These are phyloP conservation scores for Nematolebias whitei DNA, from an alignment of 2,113 vertebrate genomes.

Conservation along the genomic window DNA sequence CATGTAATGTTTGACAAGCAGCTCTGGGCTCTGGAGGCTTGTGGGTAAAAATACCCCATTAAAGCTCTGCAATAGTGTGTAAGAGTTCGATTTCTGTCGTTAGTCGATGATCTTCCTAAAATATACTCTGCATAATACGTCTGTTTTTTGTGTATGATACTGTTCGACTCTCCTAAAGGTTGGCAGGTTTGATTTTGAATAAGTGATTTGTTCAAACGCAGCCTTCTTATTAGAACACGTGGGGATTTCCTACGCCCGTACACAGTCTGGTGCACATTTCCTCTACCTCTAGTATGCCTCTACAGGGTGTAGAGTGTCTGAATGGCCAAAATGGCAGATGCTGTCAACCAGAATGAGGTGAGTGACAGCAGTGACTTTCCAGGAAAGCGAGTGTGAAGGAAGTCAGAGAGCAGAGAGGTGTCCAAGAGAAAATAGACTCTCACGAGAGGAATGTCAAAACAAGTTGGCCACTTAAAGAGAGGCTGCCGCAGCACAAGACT, in stretches of 20 bases:
- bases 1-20: background rate
- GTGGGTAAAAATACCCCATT: background rate
- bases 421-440: slow-evolving; percentile 52
- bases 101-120: background rate
- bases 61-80: background rate
- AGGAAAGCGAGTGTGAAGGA: slow-evolving; percentile 44
- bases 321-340: slow-evolving; percentile 19
- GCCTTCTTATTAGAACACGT: background rate
- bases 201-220: background rate
- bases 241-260: background rate
- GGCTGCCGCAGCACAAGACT: slow-evolving; percentile 30
- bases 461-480: slow-evolving; percentile 46
- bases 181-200: background rate
- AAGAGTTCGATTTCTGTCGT: background rate
- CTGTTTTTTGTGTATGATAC: background rate
- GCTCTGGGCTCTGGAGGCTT: background rate
- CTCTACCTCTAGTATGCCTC: slow-evolving; percentile 22
- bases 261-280: background rate
- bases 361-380: slow-evolving; percentile 32
- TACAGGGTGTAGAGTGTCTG: slow-evolving; percentile 7
- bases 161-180: background rate
- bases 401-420: slow-evolving; percentile 42
- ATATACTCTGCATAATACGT: too few relatives aligned
- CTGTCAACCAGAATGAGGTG: slow-evolving; percentile 44
- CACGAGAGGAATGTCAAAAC: slow-evolving; percentile 50